Evolutionary conservation across 2,888 invertebrate genomes (phyloP).

Genomic region (Junonia oenone): DNA sequence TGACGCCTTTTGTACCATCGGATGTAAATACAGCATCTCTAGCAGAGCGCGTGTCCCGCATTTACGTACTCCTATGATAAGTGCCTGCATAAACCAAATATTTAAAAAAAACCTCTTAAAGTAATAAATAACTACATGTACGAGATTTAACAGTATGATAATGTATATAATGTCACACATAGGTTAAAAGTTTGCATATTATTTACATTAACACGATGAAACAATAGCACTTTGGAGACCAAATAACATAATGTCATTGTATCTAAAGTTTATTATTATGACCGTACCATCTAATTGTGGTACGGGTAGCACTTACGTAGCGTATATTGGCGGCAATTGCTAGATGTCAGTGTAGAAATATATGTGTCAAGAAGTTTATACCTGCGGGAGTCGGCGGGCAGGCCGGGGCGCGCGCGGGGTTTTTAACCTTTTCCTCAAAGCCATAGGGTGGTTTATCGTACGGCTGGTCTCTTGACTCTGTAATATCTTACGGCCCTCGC

Average conservation of each 20-base stretch:
- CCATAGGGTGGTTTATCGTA: constrained; percentile 72
- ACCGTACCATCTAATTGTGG: constrained; percentile 14
- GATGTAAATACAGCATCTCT: constrained; percentile 97
- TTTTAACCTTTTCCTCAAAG: constrained; percentile 60
- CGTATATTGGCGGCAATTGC: constrained; percentile 31
- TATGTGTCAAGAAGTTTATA: constrained; percentile 39
- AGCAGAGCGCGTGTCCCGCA: constrained; percentile 97
- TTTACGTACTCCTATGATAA: constrained; percentile 97
- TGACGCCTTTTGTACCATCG: constrained; percentile 93
- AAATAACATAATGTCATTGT: neutral
- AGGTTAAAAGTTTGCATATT: neutral
- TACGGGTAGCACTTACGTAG: constrained; percentile 14
- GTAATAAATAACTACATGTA: neutral
- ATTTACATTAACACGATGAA: neutral
- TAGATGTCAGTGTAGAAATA: constrained; percentile 31
- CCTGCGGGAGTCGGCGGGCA: constrained; percentile 79
- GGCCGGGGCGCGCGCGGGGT: constrained; percentile 61
- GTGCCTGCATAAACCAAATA: constrained; percentile 75
- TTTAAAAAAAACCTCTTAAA: neutral
- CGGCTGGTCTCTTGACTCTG: constrained; percentile 68
- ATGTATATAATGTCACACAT: neutral
- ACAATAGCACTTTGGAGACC: neutral
- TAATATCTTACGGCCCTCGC: constrained; percentile 67
- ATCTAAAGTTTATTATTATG: neutral
- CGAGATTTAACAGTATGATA: neutral